Conservation (phyloP, 1,140 invertebrate genomes). For the Charaxes varanes region DNA sequence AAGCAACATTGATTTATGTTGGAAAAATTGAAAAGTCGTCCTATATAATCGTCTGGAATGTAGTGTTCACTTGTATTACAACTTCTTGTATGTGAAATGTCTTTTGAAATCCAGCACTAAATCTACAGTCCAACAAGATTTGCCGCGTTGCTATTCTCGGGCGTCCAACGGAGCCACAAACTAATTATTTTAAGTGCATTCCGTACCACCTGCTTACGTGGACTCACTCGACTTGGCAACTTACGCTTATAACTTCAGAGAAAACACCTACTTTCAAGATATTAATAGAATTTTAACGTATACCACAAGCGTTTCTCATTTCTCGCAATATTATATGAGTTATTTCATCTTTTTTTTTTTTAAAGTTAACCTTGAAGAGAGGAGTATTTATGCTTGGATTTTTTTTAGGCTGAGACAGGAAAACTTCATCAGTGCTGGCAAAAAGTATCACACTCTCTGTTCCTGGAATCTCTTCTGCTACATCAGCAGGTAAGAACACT, state of each 20-base stretch:
- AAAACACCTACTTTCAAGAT: constrained; percentile 4
- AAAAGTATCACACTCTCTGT: no score
- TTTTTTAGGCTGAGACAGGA: no score
- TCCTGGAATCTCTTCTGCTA: no score
- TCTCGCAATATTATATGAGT: no score
- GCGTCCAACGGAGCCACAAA: not conserved
- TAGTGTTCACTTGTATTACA: not conserved
- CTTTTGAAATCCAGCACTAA: constrained; percentile 1
- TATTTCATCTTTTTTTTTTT: no score
- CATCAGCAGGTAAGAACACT: no score
- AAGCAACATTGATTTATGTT: no score
- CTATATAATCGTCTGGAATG: no score
- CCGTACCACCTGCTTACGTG: constrained; percentile 6
- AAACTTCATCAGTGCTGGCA: no score
- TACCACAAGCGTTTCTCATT: constrained; percentile 3
- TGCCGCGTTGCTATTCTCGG: constrained; percentile 1
- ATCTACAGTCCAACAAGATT: constrained; percentile 3
- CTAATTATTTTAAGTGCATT: constrained; percentile 12
- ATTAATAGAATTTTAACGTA: constrained; percentile 1
- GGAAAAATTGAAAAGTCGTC: no score
- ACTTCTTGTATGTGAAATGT: not conserved
- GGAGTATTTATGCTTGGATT: no score
- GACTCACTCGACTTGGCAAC: constrained; percentile 1
- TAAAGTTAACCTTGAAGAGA: no score
- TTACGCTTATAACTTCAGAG: constrained; percentile 1